A percentile compares a stretch with the other conserved stretches of the same genome.
phyloP scores from a whole-genome alignment of 2,888 invertebrate genomes.

The Choristoneura rosaceana region DNA sequence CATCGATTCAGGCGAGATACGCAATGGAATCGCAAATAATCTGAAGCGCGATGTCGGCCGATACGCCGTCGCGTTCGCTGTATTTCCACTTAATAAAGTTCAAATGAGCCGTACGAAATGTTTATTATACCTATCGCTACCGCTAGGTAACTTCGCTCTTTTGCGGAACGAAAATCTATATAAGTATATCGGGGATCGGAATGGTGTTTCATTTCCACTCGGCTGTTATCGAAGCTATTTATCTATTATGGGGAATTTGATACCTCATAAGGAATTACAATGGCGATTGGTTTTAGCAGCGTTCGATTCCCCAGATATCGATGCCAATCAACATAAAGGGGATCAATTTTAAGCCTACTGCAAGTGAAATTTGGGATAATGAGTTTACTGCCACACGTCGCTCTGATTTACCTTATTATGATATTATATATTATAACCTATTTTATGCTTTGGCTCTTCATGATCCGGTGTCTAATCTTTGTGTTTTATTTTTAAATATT shows the following conservation, averaged over 20 bases:
- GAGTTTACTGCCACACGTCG: background rate
- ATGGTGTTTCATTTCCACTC: slow-evolving; percentile 53
- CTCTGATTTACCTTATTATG: no score
- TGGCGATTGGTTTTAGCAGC: slow-evolving; percentile 7
- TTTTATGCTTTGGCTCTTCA: no score
- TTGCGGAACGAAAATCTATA: slow-evolving; percentile 50
- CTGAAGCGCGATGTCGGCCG: slow-evolving; percentile 44
- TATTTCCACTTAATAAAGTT: slow-evolving; percentile 75
- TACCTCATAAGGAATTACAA: slow-evolving; percentile 38
- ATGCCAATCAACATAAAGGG: slow-evolving; percentile 9
- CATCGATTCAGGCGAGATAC: slow-evolving; percentile 4
- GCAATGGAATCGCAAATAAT: slow-evolving; percentile 32
- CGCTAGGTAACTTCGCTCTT: slow-evolving; percentile 48
- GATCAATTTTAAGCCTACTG: background rate
- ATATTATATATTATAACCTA: no score
- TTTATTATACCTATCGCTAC: slow-evolving; percentile 63
- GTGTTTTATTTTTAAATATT: no score
- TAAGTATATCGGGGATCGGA: slow-evolving; percentile 54
- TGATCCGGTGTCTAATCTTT: no score
- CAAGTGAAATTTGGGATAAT: background rate
- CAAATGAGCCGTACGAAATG: slow-evolving; percentile 73
- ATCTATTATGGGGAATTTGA: slow-evolving; percentile 35
- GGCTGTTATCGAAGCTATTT: slow-evolving; percentile 44
- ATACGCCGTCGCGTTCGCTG: slow-evolving; percentile 58
- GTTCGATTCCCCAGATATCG: background rate